Percentiles rank a stretch among this genome's conserved stretches.
These are phyloP conservation scores for Archips xylosteana DNA, from an alignment of 2,888 invertebrate genomes.

Conservation along the genomic window DNA sequence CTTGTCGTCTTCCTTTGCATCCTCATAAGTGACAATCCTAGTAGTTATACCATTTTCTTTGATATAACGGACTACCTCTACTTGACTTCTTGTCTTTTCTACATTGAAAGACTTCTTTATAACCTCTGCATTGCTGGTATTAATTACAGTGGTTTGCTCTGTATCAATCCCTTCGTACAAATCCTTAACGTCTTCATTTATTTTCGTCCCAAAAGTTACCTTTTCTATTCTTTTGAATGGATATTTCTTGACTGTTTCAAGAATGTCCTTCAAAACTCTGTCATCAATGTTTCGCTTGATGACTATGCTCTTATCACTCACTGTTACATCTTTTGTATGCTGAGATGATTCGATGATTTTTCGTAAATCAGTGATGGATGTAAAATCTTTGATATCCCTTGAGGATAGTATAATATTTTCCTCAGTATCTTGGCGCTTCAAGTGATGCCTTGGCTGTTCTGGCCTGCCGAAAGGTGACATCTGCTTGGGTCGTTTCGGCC, in stretches of 20 bases:
- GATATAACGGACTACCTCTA: constrained; percentile 80
- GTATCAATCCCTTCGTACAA: constrained; percentile 78
- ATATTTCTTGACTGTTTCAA: constrained; percentile 81
- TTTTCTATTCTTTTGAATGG: constrained; percentile 82
- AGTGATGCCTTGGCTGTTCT: constrained; percentile 74
- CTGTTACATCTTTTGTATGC: constrained; percentile 74
- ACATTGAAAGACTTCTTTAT: constrained; percentile 79
- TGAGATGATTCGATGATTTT: constrained; percentile 79
- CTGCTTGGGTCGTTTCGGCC: constrained; percentile 74
- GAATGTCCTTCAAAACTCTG: constrained; percentile 76
- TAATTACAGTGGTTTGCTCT: constrained; percentile 72
- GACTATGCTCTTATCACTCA: constrained; percentile 79
- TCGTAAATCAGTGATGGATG: constrained; percentile 78
- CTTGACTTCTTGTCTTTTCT: constrained; percentile 79
- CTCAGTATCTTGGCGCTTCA: constrained; percentile 79
- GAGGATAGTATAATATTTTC: constrained; percentile 81
- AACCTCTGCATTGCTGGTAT: constrained; percentile 69
- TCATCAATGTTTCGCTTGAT: constrained; percentile 81
- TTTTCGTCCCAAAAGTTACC: constrained; percentile 83
- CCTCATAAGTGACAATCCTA: constrained; percentile 81
- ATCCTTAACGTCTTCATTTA: constrained; percentile 86
- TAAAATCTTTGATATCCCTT: constrained; percentile 80
- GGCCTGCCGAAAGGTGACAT: constrained; percentile 77
- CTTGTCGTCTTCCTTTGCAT: constrained; percentile 81
- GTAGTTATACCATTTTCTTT: constrained; percentile 80